Evolutionary conservation across 2,888 invertebrate species (phyloP).

Genomic region (Mechanitis messenoides): DNA sequence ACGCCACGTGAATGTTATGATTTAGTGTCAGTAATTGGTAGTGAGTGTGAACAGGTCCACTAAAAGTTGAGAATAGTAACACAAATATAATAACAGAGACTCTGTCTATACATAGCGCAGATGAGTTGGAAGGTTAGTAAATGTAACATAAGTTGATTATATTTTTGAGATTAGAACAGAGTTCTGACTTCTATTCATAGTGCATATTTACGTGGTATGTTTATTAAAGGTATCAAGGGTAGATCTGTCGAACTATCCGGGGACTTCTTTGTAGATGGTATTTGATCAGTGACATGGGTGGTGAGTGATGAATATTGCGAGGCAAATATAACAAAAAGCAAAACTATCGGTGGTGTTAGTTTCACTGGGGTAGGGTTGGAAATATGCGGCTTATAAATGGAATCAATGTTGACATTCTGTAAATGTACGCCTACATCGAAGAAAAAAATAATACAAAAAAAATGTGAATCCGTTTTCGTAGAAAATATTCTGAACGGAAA

Average conservation of each 20-base stretch:
- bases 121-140: slow-evolving; percentile 50
- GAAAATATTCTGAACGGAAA: too few relatives aligned
- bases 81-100: slow-evolving; percentile 72
- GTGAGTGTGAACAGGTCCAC: slow-evolving; percentile 71
- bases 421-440: slow-evolving; percentile 17
- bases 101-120: slow-evolving; percentile 57
- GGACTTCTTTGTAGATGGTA: slow-evolving; percentile 71
- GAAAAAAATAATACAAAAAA: not conserved
- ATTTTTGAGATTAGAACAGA: not conserved
- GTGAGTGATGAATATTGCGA: slow-evolving; percentile 77
- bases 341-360: slow-evolving; percentile 72
- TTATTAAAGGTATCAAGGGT: slow-evolving; percentile 62
- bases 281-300: slow-evolving; percentile 72
- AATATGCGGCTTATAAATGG: slow-evolving; percentile 28
- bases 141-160: slow-evolving; percentile 35
- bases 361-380: slow-evolving; percentile 60
- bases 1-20: slow-evolving; percentile 68
- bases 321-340: slow-evolving; percentile 75
- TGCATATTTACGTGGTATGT: slow-evolving; percentile 37
- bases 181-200: slow-evolving; percentile 13
- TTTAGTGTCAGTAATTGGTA: slow-evolving; percentile 72
- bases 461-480: not conserved
- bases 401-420: slow-evolving; percentile 20
- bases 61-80: slow-evolving; percentile 64
- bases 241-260: slow-evolving; percentile 70